Percentiles rank a stretch among this genome's conserved stretches.
phyloP scores from a whole-genome alignment of 2,797 vertebrate species.

The Tapera naevia region DNA sequence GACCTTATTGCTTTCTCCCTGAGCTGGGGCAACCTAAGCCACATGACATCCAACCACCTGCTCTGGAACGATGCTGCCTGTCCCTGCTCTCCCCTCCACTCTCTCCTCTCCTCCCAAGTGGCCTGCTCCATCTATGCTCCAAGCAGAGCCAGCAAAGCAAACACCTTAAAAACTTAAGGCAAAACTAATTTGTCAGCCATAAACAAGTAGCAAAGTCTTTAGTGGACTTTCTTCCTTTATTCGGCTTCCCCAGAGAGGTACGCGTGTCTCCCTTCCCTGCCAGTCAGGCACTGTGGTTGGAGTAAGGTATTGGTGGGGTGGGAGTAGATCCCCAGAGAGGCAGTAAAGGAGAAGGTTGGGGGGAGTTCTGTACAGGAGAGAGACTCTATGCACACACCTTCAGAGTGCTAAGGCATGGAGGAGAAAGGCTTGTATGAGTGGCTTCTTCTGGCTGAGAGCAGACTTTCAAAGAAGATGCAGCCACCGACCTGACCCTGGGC shows the following conservation, averaged over 20 bases:
- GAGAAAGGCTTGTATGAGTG: background rate
- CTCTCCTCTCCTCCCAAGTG: background rate
- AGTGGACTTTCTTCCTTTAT: constrained; percentile 1
- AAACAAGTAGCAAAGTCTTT: background rate
- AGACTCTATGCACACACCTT: fast-evolving
- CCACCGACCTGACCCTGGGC: background rate
- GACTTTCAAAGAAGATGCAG: background rate
- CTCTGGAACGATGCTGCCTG: background rate
- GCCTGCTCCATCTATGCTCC: background rate
- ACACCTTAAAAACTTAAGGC: background rate
- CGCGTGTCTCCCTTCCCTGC: background rate
- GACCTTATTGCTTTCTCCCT: background rate
- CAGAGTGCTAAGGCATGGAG: background rate
- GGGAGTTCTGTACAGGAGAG: background rate
- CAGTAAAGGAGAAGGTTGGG: background rate
- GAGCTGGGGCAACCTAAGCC: background rate
- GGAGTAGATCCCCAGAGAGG: background rate
- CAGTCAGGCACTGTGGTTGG: fast-evolving
- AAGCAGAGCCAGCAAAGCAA: background rate
- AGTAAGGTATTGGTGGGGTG: background rate
- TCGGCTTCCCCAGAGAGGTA: background rate
- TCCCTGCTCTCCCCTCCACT: background rate
- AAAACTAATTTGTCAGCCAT: constrained; percentile 5
- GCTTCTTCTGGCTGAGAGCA: background rate
- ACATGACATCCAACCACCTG: background rate